phyloP scores from a whole-genome alignment of 2,113 vertebrate genomes.

The Procavia capensis region DNA sequence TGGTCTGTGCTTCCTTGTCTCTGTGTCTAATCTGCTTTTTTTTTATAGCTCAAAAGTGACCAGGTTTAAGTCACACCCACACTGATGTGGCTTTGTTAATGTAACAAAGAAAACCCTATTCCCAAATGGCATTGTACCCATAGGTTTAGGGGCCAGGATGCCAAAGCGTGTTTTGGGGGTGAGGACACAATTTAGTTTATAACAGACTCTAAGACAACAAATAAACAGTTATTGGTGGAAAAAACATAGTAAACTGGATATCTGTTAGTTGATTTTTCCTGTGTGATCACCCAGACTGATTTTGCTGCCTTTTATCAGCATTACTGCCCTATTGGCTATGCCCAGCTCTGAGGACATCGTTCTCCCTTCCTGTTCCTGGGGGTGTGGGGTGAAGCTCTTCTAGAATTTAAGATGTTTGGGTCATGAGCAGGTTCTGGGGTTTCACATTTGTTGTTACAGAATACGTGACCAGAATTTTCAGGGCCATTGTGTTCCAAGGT shows the following conservation, averaged over 20 bases:
- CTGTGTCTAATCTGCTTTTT: not conserved
- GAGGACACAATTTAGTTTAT: not conserved
- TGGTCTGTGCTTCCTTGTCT: not conserved
- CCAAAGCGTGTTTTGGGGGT: not conserved
- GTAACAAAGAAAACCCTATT: not conserved
- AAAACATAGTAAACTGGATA: not conserved
- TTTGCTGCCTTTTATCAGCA: not conserved
- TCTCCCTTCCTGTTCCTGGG: not conserved
- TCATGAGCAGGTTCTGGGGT: not conserved
- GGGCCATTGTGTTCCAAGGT: not conserved
- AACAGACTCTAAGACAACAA: not conserved
- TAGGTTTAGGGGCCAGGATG: not conserved
- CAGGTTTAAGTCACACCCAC: not conserved
- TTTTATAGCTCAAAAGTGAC: not conserved
- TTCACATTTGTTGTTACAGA: accelerated
- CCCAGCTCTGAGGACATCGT: accelerated
- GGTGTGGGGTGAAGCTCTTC: not conserved
- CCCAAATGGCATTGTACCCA: not conserved
- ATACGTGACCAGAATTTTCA: constrained; percentile 11
- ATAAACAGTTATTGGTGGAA: constrained; percentile 6
- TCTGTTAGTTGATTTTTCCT: not conserved
- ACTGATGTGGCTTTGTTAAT: not conserved
- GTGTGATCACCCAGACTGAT: not conserved
- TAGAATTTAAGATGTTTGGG: not conserved
- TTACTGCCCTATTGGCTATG: not conserved